Evolutionary conservation across 2,888 invertebrate genomes (phyloP).

Genomic region (Drosophila nr. perissopoda): DNA sequence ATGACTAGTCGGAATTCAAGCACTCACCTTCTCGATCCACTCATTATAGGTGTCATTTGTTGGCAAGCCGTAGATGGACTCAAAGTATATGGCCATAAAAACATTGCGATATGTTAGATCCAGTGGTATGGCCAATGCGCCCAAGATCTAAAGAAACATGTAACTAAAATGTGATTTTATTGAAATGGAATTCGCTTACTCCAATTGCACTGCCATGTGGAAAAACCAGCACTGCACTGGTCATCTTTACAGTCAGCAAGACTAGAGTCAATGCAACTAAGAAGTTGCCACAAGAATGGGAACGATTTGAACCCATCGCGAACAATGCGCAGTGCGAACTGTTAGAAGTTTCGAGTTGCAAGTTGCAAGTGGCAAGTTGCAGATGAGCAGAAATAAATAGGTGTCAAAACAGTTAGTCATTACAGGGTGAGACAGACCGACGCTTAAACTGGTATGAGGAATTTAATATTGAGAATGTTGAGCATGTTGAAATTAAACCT

Average conservation of each 20-base stretch:
- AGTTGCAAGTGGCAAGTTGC: constrained; percentile 19
- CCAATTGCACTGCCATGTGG: constrained; percentile 77
- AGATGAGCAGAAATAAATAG: constrained; percentile 2
- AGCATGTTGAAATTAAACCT: neutral
- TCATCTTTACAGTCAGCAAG: constrained; percentile 13
- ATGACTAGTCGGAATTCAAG: neutral
- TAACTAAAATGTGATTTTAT: neutral
- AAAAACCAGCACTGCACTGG: constrained; percentile 64
- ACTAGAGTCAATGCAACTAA: constrained; percentile 21
- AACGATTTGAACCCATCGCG: constrained; percentile 53
- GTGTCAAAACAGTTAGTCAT: neutral
- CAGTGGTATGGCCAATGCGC: constrained; percentile 90
- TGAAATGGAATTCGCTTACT: constrained; percentile 52
- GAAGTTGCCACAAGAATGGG: neutral
- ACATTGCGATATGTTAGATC: constrained; percentile 89
- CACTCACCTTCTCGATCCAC: constrained; percentile 86
- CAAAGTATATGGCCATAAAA: constrained; percentile 91
- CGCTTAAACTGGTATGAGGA: neutral
- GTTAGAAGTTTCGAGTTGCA: constrained; percentile 20
- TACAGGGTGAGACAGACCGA: neutral
- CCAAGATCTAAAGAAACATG: constrained; percentile 87
- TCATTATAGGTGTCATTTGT: constrained; percentile 87
- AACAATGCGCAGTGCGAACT: constrained; percentile 52
- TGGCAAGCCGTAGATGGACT: constrained; percentile 88
- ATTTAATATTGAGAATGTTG: neutral